Evolutionary conservation across 2,888 invertebrate species (phyloP).

Genomic region (Aproaerema taeniolella): DNA sequence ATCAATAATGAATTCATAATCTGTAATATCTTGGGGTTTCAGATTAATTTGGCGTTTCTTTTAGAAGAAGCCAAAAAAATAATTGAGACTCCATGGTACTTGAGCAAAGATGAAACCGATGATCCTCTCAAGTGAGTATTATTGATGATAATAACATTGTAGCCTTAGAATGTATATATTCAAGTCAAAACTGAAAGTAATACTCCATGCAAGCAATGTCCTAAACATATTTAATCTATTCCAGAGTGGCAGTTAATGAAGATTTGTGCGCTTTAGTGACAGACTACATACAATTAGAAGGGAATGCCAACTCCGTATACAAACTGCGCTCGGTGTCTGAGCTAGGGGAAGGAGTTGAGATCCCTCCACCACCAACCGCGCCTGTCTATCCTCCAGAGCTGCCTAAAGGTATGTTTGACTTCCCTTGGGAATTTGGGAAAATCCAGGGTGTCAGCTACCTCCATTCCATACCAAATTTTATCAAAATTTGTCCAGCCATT

Average conservation of each 20-base stretch:
- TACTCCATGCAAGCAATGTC: too few species aligned
- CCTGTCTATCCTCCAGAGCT: conserved; percentile 56
- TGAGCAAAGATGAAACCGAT: conserved; percentile 39
- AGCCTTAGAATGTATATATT: too few species aligned
- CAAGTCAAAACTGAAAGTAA: too few species aligned
- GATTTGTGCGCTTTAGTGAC: conserved; percentile 46
- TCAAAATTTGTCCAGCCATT: too few species aligned
- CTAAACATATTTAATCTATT: too few species aligned
- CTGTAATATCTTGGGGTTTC: too few species aligned
- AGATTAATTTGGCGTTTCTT: conserved; percentile 50
- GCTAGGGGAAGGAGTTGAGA: conserved; percentile 44
- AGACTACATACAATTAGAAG: conserved; percentile 59
- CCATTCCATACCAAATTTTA: too few species aligned
- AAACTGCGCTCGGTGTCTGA: conserved; percentile 43
- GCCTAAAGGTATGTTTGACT: conserved; percentile 43
- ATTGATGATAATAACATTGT: too few species aligned
- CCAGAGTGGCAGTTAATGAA: conserved; percentile 58
- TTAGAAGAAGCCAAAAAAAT: conserved; percentile 48
- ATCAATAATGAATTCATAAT: too few species aligned
- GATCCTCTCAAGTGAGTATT: conserved; percentile 47
- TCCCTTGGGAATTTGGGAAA: too few species aligned
- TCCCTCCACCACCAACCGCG: conserved; percentile 54
- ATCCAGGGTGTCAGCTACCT: background rate
- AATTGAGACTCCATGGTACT: conserved; percentile 49
- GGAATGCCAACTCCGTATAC: conserved; percentile 44